Conservation (phyloP, 2,888 invertebrate genomes). For the Ormyrus labotus region DNA sequence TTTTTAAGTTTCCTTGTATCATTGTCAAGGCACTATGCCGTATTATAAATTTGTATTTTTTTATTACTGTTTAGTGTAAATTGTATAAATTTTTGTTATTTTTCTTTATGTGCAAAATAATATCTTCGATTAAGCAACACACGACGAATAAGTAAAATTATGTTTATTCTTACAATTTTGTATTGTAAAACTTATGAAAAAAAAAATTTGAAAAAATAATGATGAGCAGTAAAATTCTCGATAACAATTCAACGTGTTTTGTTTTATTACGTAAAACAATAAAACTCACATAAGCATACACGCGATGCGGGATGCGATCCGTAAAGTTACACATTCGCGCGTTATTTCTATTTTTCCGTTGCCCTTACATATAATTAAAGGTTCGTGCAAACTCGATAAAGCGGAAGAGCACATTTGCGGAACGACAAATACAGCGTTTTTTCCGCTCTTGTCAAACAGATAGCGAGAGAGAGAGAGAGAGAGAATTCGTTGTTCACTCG, state of each 20-base stretch:
- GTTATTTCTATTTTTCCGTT: neutral
- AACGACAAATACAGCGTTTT: conserved; percentile 16
- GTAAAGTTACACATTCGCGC: neutral
- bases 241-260: conserved; percentile 40
- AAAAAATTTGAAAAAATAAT: conserved; percentile 18
- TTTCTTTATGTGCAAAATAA: conserved; percentile 26
- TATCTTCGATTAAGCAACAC: conserved; percentile 10
- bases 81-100: conserved; percentile 43
- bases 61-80: conserved; percentile 34
- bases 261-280: conserved; percentile 39
- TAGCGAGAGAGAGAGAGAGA: too few relatives aligned
- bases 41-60: conserved; percentile 42
- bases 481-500: too few relatives aligned
- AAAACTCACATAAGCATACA: neutral
- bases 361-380: conserved; percentile 32
- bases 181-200: conserved; percentile 39
- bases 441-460: too few relatives aligned
- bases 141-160: conserved; percentile 15
- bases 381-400: conserved; percentile 32
- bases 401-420: conserved; percentile 25
- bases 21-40: neutral
- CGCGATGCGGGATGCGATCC: neutral
- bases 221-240: conserved; percentile 44
- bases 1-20: conserved; percentile 40
- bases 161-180: conserved; percentile 48